phyloP scores from a whole-genome alignment of 2,113 vertebrate genomes.

The sheep (Ovis aries) region DNA sequence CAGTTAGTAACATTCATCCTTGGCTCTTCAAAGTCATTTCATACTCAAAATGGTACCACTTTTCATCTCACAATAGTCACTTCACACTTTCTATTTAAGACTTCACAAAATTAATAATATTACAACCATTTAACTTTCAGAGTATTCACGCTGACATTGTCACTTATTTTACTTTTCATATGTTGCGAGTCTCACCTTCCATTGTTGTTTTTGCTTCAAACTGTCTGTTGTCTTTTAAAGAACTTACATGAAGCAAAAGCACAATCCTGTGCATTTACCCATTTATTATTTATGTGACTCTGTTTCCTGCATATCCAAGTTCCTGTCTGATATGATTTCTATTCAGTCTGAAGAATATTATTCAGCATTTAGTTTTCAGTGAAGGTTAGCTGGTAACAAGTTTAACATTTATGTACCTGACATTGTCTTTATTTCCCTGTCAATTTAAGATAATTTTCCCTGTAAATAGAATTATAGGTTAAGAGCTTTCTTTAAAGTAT shows the following conservation, averaged over 20 bases:
- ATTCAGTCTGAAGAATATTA: background rate
- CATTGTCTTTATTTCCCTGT: background rate
- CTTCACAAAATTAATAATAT: background rate
- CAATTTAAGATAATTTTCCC: background rate
- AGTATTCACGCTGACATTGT: background rate
- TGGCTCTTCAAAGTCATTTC: background rate
- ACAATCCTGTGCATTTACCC: background rate
- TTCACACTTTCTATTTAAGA: background rate
- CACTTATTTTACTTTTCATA: background rate
- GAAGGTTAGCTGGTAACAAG: background rate
- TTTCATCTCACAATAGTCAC: background rate
- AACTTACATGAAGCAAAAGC: background rate
- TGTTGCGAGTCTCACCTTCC: background rate
- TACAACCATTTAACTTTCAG: background rate
- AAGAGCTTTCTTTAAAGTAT: background rate
- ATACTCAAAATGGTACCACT: background rate
- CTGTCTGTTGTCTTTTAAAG: background rate
- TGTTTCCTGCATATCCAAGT: background rate
- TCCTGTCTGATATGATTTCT: background rate
- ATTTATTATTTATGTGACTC: background rate
- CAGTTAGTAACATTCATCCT: background rate
- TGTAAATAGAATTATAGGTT: background rate
- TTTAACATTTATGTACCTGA: background rate
- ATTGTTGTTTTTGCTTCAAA: background rate
- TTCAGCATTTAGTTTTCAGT: background rate